Percentiles rank a stretch among this genome's conserved stretches.
Conservation (phyloP, 2,888 invertebrate genomes). For the Heteropelma amictum region DNA sequence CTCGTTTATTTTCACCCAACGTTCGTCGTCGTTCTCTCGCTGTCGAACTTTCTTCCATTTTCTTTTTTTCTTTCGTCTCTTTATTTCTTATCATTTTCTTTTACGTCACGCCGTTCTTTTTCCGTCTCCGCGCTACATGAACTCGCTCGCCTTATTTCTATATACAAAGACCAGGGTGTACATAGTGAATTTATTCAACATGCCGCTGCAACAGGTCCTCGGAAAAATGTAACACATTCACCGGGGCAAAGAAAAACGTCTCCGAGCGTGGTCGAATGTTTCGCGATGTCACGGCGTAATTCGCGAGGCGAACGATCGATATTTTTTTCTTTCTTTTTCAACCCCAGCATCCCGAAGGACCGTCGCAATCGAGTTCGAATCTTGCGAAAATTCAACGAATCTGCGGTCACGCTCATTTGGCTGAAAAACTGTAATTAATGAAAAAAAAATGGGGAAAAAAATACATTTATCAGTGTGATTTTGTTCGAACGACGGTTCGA, state of each 20-base stretch:
- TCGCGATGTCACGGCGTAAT: conserved; percentile 12
- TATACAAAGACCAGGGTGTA: conserved; percentile 24
- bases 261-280: conserved; percentile 4
- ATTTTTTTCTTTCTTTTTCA: too few species aligned
- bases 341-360: too few species aligned
- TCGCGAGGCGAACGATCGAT: not conserved
- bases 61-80: conserved; percentile 2
- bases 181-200: conserved; percentile 50
- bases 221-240: conserved; percentile 41
- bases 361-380: too few species aligned
- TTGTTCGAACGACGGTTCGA: too few species aligned
- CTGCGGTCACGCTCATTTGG: too few species aligned
- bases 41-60: conserved; percentile 35
- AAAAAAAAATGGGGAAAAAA: too few species aligned
- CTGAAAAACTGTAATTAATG: too few species aligned
- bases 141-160: conserved; percentile 13
- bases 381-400: too few species aligned
- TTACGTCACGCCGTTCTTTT: not conserved
- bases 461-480: too few species aligned
- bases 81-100: conserved; percentile 32
- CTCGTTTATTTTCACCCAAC: conserved; percentile 53
- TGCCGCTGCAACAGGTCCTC: conserved; percentile 58
- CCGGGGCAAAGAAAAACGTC: conserved; percentile 26
- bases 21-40: conserved; percentile 26
- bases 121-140: conserved; percentile 17